Base-by-base conservation (phyloP, 2,888 invertebrate genomes). In the Hirtodrosophila alboralis region DNA sequence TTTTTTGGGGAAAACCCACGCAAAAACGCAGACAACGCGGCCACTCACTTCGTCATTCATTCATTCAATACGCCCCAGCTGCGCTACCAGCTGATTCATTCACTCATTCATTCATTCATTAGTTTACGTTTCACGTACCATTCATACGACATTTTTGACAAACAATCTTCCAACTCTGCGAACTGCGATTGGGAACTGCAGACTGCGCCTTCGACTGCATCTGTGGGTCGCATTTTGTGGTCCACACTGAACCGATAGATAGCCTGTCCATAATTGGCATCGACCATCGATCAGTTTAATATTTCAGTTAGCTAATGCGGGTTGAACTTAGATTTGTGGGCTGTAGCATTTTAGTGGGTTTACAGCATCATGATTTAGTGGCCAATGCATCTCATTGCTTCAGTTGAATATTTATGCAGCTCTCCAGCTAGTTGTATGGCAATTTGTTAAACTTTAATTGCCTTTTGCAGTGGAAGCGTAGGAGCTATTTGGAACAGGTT, bases 131-230 rank as follows among this genome's bases (percentile, higher is more conserved):
- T 62, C 58, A 43, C 57, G 48, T 57, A 45, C 51, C 65, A 81
- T 74, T 84, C 66, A 74, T 61, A 58, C 62, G 81, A 77, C 84
- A 77, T 53, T 81, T 78, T 77, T 61, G 77, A 81, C 84, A 78
- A 84, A 74, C 83, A 61, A 59, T 76, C 57, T 72, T 52, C 37
- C 26, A 45, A 37, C 27, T 14, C 28, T 16, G 48, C 14, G 38
- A 31, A 34, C 36, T 30, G 21, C 28, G 30, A 38, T 44, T 43
- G 36, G 36, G 53, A 40, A 36, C 41, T 52, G 23, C 1, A 23
- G 1, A 0, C 23, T 23, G 23, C 8, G 8, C 8, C 23, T 23
- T 6, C 8, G 8, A 7, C 40, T 31, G 27, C 38, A 41, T 38
- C 49, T 57, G 58, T 65, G 57, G 75, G 58, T 54, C 57, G 67